Evolutionary conservation across 2,113 vertebrate genomes (phyloP).

Genomic region (Danionella cerebrum): DNA sequence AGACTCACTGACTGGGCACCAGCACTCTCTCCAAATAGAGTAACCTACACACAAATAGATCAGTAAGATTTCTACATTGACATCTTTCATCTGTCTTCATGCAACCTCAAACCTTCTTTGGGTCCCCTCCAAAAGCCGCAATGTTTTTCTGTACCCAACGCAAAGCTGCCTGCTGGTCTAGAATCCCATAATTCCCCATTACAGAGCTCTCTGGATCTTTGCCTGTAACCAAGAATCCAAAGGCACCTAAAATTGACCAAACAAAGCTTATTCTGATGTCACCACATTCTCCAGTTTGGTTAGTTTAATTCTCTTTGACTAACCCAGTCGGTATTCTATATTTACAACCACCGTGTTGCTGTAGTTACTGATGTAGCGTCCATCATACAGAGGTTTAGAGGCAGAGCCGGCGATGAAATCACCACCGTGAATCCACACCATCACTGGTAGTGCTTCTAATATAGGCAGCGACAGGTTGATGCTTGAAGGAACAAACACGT

Average conservation of each 20-base stretch:
- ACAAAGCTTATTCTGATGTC: background rate
- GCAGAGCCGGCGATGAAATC: slow-evolving; percentile 66
- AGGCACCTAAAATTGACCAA: slow-evolving; percentile 54
- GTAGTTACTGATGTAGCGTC: slow-evolving; percentile 67
- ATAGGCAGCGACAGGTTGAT: slow-evolving; percentile 48
- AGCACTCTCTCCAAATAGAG: slow-evolving; percentile 67
- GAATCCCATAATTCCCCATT: slow-evolving; percentile 64
- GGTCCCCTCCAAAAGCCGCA: slow-evolving; percentile 62
- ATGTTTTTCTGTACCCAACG: slow-evolving; percentile 66
- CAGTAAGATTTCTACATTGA: background rate
- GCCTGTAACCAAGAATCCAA: slow-evolving; percentile 68
- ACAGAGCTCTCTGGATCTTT: slow-evolving; percentile 53
- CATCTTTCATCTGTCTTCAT: background rate
- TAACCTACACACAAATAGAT: slow-evolving; percentile 52
- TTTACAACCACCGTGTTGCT: slow-evolving; percentile 61
- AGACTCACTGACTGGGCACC: slow-evolving; percentile 66
- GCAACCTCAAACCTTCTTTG: slow-evolving; percentile 51
- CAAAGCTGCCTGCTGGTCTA: slow-evolving; percentile 69
- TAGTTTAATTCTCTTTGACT: slow-evolving; percentile 7
- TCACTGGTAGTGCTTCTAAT: slow-evolving; percentile 51
- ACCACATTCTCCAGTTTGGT: background rate
- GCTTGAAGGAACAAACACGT: slow-evolving; percentile 61
- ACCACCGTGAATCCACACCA: slow-evolving; percentile 72
- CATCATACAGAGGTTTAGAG: slow-evolving; percentile 67
- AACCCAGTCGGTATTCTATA: slow-evolving; percentile 66